phyloP scores from a whole-genome alignment of 2,888 invertebrate genomes.

The Ichneumon xanthorius region DNA sequence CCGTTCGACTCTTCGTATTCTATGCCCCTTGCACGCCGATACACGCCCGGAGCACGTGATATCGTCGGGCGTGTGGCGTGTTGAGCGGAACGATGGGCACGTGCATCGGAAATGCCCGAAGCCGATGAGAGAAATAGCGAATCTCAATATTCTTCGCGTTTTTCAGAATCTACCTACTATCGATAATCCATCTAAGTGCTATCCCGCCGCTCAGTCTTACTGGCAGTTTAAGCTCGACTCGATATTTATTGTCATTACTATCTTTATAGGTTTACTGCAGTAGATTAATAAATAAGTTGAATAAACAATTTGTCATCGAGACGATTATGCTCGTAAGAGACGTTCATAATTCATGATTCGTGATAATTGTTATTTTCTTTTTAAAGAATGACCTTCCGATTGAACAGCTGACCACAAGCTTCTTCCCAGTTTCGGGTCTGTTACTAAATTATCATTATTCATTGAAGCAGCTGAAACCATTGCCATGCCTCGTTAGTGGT shows the following conservation, averaged over 20 bases:
- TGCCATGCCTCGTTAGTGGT: neutral
- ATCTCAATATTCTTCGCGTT: neutral
- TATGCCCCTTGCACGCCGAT: neutral
- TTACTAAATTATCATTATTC: too few species aligned
- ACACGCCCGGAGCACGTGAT: neutral
- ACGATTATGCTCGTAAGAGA: too few species aligned
- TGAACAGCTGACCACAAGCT: too few species aligned
- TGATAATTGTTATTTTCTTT: too few species aligned
- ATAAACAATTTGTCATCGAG: neutral
- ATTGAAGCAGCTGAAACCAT: too few species aligned
- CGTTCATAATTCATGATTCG: too few species aligned
- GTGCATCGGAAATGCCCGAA: slow-evolving; percentile 5
- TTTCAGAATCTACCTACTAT: slow-evolving; percentile 6
- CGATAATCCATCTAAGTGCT: neutral
- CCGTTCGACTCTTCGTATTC: neutral
- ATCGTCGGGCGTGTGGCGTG: neutral
- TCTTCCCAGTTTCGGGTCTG: too few species aligned
- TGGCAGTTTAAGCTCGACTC: neutral
- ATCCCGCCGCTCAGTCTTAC: neutral
- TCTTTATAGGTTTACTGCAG: neutral
- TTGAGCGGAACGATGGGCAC: neutral
- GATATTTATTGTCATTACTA: neutral
- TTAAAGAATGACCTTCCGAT: too few species aligned
- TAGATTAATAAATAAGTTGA: neutral
- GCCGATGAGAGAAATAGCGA: neutral